Percentiles rank a stretch among this genome's conserved stretches.
These are phyloP conservation scores for Oreochromis tanganicae DNA, from an alignment of 2,113 vertebrate genomes.

Conservation along the genomic window DNA sequence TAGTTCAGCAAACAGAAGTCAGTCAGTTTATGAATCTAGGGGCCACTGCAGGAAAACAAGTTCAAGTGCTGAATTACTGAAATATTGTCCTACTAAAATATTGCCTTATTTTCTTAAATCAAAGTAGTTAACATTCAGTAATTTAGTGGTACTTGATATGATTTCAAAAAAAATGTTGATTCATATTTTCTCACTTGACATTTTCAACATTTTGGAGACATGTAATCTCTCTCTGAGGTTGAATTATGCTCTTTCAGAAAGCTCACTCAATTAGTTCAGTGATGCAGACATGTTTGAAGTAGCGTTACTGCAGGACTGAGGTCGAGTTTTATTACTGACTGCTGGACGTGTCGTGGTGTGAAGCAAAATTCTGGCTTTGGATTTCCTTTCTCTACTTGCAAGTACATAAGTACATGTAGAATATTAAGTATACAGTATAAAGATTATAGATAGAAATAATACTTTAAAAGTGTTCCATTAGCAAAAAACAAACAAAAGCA, in stretches of 20 bases:
- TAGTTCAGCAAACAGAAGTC: neutral
- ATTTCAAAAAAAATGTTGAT: rapidly evolving
- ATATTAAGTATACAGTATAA: neutral
- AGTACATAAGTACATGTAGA: neutral
- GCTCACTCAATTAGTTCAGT: neutral
- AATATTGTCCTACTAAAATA: neutral
- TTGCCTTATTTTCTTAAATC: neutral
- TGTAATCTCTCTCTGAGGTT: neutral
- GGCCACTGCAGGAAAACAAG: neutral
- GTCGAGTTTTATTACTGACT: neutral
- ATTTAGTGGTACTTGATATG: neutral
- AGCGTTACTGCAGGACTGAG: neutral
- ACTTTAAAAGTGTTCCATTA: neutral
- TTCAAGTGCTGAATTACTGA: neutral
- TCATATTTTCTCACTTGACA: neutral
- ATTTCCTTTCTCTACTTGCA: neutral
- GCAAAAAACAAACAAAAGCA: neutral
- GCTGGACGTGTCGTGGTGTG: neutral
- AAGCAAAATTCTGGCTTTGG: neutral
- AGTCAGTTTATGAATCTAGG: neutral
- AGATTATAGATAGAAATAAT: neutral
- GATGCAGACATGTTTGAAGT: neutral
- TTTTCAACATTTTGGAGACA: neutral
- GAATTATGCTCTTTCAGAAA: neutral
- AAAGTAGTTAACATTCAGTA: neutral